phyloP scores from a whole-genome alignment of 2,888 invertebrate species.

The Orthosia gracilis region DNA sequence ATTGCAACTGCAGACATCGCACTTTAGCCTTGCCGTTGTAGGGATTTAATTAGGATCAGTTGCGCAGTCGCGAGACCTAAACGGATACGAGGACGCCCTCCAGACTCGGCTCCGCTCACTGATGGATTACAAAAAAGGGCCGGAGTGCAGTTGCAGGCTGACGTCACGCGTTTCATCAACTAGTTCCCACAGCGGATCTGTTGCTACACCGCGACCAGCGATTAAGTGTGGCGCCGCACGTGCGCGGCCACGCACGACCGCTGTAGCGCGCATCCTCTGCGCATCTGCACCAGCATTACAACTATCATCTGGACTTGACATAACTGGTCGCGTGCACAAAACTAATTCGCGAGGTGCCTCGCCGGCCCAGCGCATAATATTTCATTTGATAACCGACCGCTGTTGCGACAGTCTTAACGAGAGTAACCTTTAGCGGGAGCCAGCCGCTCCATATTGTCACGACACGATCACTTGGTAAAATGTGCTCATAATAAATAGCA shows the following conservation, averaged over 20 bases:
- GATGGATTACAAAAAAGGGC: constrained; percentile 85
- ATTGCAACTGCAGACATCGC: constrained; percentile 91
- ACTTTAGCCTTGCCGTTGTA: constrained; percentile 90
- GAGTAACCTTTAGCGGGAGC: constrained; percentile 89
- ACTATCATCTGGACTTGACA: constrained; percentile 38
- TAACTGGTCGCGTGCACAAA: constrained; percentile 22
- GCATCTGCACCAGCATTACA: constrained; percentile 39
- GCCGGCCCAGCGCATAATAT: constrained; percentile 66
- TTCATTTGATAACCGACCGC: constrained; percentile 77
- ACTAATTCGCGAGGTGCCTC: constrained; percentile 45
- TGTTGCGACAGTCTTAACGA: constrained; percentile 88
- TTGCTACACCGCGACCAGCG: constrained; percentile 69
- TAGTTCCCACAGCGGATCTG: constrained; percentile 82
- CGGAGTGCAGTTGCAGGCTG: constrained; percentile 79
- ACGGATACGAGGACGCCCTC: constrained; percentile 90
- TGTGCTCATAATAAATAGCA: constrained; percentile 83
- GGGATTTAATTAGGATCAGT: constrained; percentile 91
- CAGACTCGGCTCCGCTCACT: constrained; percentile 85
- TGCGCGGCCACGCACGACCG: constrained; percentile 61
- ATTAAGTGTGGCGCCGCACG: constrained; percentile 72
- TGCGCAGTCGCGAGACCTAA: constrained; percentile 88
- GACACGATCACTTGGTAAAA: constrained; percentile 82
- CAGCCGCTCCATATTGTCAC: constrained; percentile 88
- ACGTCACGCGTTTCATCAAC: constrained; percentile 85
- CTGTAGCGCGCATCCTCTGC: constrained; percentile 38